These are phyloP conservation scores for Lepetodrilus schrolli DNA, from an alignment of 2,888 invertebrate genomes.

Conservation along the genomic window DNA sequence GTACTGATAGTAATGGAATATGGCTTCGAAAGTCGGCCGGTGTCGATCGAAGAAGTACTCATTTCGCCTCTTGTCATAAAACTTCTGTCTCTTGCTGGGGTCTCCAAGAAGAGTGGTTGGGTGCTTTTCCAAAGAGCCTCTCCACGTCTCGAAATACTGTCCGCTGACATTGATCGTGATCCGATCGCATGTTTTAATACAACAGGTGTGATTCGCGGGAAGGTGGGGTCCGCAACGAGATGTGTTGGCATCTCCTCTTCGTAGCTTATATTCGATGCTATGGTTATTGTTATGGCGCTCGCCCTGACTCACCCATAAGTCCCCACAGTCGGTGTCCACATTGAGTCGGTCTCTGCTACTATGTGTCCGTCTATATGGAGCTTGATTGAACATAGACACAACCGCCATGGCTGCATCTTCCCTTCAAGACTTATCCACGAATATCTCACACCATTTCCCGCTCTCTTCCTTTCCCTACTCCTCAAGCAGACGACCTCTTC, in stretches of 20 bases:
- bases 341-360: conserved; percentile 56
- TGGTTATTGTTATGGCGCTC: conserved; percentile 30
- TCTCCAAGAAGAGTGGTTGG: conserved; percentile 74
- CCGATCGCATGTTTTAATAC: conserved; percentile 68
- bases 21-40: conserved; percentile 74
- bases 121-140: conserved; percentile 70
- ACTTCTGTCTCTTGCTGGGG: conserved; percentile 70
- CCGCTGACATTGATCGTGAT: conserved; percentile 75
- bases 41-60: conserved; percentile 75
- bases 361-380: conserved; percentile 63
- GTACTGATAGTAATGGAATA: conserved; percentile 74
- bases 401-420: conserved; percentile 52
- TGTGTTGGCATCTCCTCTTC: not conserved
- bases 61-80: conserved; percentile 70
- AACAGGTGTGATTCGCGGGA: conserved; percentile 62
- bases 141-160: conserved; percentile 73
- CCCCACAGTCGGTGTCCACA: conserved; percentile 50
- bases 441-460: not conserved
- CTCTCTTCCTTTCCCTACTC: not conserved
- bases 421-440: not conserved
- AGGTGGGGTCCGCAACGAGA: conserved; percentile 32
- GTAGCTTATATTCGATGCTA: conserved; percentile 23
- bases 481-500: conserved; percentile 4
- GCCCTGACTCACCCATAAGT: conserved; percentile 35
- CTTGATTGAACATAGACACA: conserved; percentile 66